Base-by-base conservation (phyloP, 1,140 invertebrate species). In the Zaprionus taronus region DNA sequence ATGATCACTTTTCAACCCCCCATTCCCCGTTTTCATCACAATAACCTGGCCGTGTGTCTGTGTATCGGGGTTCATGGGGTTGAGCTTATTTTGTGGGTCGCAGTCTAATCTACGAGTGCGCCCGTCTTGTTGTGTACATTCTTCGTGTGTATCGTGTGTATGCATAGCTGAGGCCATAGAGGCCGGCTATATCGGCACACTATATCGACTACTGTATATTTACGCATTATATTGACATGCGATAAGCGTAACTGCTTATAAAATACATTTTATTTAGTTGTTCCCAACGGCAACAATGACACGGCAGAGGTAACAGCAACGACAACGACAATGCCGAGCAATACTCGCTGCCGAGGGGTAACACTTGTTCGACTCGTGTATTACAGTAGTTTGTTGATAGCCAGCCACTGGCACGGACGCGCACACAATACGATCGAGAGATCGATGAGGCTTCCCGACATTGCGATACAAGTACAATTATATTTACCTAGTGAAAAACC, bases 131-230 rank as follows among this genome's bases (percentile, higher is more conserved):
- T 47, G 61, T 62, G 62, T 76, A 70, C 34, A 67, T 55, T 67
- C 17, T 22, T 17, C 22, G n/a, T n/a, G n/a, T 17, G 15, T 75
- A 60, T 58, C 34, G 41, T 55, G 67, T 63, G 63, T 81, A 49
- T 85, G 75, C 85, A 79, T 24, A 67, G 47, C 47, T 51, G 47
- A 51, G 12, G 17, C 47, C 82, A 74, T 80, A 84, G 82, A 56
- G 72, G 80, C 47, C 57, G 49, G n/a, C 41, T 57, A 78, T 87
- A 87, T 87, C 85, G 79, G 74, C 38, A 41, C 68, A 74, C 73
- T 73, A 83, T 83, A 90, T 90, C 85, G 85, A 91, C 85, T 90
- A 90, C 85, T 90, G 85, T 90, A 90, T 90, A 90, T 90, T 90
- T 90, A 90, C 85, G 79, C 85, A 85, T 89, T 87, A 85, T 90